phyloP scores from a whole-genome alignment of 1,140 invertebrate genomes.

The Ceratitis capitata region DNA sequence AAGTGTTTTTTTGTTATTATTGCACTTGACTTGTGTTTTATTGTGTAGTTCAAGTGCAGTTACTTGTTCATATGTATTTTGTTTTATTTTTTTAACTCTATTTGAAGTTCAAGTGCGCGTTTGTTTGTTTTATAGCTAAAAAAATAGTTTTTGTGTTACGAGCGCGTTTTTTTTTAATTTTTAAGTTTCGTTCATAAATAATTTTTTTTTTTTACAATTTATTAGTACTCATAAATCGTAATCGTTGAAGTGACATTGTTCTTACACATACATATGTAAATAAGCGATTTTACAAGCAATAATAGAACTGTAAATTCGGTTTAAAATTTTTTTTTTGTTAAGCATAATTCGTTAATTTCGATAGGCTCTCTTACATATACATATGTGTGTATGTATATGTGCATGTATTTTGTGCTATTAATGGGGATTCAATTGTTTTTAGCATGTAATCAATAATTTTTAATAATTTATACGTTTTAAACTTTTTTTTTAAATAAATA shows the following conservation, averaged over 20 bases:
- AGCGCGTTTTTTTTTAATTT: not conserved
- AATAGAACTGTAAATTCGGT: too few species aligned
- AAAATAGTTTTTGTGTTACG: not conserved
- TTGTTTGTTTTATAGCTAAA: constrained; percentile 10
- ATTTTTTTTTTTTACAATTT: not conserved
- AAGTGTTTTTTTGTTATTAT: not conserved
- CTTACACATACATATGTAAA: not conserved
- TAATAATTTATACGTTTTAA: too few species aligned
- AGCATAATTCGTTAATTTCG: too few species aligned
- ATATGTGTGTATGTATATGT: too few species aligned
- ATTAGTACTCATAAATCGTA: not conserved
- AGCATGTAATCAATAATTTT: too few species aligned
- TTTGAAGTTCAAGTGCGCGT: constrained; percentile 13
- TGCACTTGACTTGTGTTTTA: not conserved
- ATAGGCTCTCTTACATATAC: too few species aligned
- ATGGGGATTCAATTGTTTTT: too few species aligned
- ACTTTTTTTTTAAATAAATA: too few species aligned
- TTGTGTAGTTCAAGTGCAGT: constrained; percentile 1
- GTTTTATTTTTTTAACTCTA: not conserved
- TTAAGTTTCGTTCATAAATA: not conserved
- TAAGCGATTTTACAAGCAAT: too few species aligned
- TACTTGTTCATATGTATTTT: not conserved
- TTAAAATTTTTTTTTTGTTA: too few species aligned
- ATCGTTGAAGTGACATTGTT: not conserved
- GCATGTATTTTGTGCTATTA: too few species aligned